Conservation (phyloP, 2,113 vertebrate species). For the Onychorhynchus coronatus region DNA sequence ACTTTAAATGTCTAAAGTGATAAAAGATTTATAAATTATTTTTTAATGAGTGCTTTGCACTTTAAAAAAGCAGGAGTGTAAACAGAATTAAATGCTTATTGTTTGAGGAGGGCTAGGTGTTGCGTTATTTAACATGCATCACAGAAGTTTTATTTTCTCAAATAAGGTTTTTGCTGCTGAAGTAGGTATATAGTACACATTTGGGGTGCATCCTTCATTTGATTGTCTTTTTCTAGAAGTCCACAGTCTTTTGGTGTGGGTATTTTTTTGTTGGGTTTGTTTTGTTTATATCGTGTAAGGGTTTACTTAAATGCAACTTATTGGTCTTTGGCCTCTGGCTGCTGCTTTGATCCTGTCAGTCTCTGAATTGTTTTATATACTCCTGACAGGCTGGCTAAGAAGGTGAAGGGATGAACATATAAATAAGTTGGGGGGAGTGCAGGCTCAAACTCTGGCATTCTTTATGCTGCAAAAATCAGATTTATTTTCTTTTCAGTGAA, state of each 20-base stretch:
- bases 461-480: neutral
- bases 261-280: neutral
- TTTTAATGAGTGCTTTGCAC: neutral
- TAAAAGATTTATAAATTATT: neutral
- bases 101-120: neutral
- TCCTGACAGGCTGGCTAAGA: neutral
- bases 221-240: neutral
- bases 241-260: neutral
- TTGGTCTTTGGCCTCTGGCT: neutral
- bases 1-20: neutral
- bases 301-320: neutral
- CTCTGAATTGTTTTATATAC: neutral
- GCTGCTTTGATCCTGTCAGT: neutral
- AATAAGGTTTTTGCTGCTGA: neutral
- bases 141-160: neutral
- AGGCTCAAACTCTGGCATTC: neutral
- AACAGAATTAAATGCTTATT: neutral
- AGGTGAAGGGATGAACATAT: neutral
- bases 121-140: neutral
- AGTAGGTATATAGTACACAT: neutral
- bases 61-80: neutral
- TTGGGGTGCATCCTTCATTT: neutral
- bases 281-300: neutral
- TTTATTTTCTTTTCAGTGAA: neutral
- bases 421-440: neutral